Percentiles rank a stretch among this genome's conserved stretches.
Conservation (phyloP, 2,888 invertebrate genomes). For the Ectemnius cavifrons region DNA sequence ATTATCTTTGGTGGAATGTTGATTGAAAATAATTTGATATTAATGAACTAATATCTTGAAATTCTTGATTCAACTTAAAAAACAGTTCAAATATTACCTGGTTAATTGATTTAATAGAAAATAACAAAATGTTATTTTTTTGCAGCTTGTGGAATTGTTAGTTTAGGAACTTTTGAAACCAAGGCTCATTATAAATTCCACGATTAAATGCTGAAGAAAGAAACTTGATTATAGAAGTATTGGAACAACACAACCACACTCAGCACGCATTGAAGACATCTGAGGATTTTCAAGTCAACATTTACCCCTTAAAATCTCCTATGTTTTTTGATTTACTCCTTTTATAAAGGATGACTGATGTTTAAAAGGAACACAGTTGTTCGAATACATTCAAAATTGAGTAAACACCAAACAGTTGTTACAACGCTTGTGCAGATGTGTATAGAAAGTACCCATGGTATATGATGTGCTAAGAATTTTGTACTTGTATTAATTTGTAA, state of each 20-base stretch:
- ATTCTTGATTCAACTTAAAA: too few species aligned
- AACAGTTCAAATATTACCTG: too few species aligned
- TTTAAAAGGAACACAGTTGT: conserved; percentile 71
- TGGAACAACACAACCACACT: conserved; percentile 83
- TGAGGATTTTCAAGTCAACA: conserved; percentile 86
- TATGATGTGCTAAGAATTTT: conserved; percentile 72
- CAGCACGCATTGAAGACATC: conserved; percentile 95
- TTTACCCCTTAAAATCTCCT: conserved; percentile 72
- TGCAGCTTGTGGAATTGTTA: conserved; percentile 84
- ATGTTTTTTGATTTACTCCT: conserved; percentile 73
- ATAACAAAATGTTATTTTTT: conserved; percentile 60
- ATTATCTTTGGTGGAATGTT: not conserved
- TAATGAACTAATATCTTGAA: too few species aligned
- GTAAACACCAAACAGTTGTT: conserved; percentile 66
- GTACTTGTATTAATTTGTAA: conserved; percentile 67
- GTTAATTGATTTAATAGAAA: too few species aligned
- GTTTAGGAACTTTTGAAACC: conserved; percentile 78
- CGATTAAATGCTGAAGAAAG: conserved; percentile 73
- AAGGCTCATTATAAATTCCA: conserved; percentile 78
- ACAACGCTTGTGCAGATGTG: conserved; percentile 59
- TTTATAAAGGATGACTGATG: conserved; percentile 73
- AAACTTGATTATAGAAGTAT: conserved; percentile 72
- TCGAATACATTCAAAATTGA: conserved; percentile 68
- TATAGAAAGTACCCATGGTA: conserved; percentile 70
- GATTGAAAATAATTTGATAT: too few species aligned